Conservation (phyloP, 1,140 invertebrate genomes). For the Drosophila malerkotliana region DNA sequence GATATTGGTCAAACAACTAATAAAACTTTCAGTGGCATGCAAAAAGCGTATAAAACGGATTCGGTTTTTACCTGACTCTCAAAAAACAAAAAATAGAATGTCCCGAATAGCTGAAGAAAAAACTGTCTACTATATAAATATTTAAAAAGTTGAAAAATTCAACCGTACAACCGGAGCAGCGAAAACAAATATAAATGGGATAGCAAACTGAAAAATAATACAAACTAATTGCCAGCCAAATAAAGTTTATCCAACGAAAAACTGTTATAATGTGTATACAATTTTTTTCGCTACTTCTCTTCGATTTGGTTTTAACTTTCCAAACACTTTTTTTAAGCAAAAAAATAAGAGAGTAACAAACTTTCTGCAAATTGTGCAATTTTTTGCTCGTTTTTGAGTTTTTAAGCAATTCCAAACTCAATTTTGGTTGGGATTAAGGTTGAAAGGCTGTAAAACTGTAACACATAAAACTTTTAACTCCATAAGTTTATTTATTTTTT, state of each 20-base stretch:
- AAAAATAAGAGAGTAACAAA: conserved; percentile 12
- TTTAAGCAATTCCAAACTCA: conserved; percentile 53
- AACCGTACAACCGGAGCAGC: conserved; percentile 14
- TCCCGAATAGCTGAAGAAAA: conserved; percentile 25
- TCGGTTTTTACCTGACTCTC: conserved; percentile 31
- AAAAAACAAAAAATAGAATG: background rate
- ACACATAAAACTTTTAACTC: conserved; percentile 41
- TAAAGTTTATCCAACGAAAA: conserved; percentile 61
- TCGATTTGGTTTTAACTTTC: conserved; percentile 44
- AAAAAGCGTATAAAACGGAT: conserved; percentile 42
- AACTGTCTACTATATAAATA: conserved; percentile 54
- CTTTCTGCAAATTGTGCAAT: conserved; percentile 47
- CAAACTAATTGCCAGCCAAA: conserved; percentile 70
- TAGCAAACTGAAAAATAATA: conserved; percentile 58
- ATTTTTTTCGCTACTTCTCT: conserved; percentile 42
- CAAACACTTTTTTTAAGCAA: conserved; percentile 8
- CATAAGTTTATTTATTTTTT: conserved; percentile 26
- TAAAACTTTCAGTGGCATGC: conserved; percentile 68
- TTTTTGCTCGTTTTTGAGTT: conserved; percentile 46
- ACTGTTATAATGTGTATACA: conserved; percentile 50
- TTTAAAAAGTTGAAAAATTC: conserved; percentile 69
- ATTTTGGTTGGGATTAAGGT: conserved; percentile 75
- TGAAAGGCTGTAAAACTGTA: conserved; percentile 66
- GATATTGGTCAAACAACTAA: conserved; percentile 72
- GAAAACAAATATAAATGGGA: conserved; percentile 24